A percentile compares a stretch with the other conserved stretches of the same genome.
Conservation (phyloP, 2,113 vertebrate species). For the Engraulis encrasicolus region DNA sequence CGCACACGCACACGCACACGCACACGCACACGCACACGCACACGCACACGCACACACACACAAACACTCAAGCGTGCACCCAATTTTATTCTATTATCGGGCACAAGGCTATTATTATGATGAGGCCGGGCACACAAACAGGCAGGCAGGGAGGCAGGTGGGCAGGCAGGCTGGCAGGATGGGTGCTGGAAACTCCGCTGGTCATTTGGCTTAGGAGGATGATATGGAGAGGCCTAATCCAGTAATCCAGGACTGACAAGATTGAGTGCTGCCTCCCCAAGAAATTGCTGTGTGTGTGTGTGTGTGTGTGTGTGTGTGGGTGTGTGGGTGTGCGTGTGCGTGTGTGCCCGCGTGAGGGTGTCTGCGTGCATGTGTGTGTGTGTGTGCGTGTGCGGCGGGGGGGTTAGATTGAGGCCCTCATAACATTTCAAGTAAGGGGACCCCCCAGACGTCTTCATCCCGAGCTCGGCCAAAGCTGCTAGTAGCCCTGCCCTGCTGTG, state of each 20-base stretch:
- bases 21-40: not conserved
- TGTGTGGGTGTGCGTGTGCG: not conserved
- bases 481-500: too few species aligned
- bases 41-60: not conserved
- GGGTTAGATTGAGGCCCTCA: not conserved
- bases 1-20: not conserved
- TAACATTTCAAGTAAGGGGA: too few species aligned
- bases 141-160: too few species aligned
- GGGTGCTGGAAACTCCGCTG: not conserved
- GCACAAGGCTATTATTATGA: conserved; percentile 12
- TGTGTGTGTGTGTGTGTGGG: conserved; percentile 34
- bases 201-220: conserved; percentile 19
- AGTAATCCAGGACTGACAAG: too few species aligned
- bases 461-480: too few species aligned
- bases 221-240: not conserved
- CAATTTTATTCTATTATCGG: conserved; percentile 20
- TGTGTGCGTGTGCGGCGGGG: not conserved
- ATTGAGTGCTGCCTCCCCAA: conserved; percentile 19
- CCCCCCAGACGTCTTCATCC: too few species aligned
- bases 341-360: not conserved
- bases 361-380: conserved; percentile 29
- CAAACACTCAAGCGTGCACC: not conserved
- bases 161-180: conserved; percentile 27
- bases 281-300: not conserved
- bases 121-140: conserved; percentile 10